A percentile compares a stretch with the other conserved stretches of the same genome.
phyloP scores from a whole-genome alignment of 2,797 vertebrate genomes.

The Rhynchonycteris naso region DNA sequence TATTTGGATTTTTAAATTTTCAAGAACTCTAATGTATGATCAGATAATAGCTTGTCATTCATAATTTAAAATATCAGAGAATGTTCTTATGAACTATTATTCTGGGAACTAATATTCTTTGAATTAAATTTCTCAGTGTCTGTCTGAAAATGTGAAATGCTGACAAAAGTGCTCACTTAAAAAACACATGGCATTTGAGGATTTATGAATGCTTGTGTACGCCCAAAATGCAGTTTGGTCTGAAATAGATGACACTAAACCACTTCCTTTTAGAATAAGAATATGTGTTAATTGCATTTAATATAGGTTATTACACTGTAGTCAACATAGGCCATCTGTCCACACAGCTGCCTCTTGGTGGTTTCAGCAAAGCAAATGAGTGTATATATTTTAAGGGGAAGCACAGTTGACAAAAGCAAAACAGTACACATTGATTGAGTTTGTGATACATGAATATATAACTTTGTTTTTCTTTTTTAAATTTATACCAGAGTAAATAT shows the following conservation, averaged over 20 bases:
- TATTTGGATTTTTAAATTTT: not conserved
- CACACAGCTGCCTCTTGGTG: conserved; percentile 69
- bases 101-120: not conserved
- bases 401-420: conserved; percentile 42
- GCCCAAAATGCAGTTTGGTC: conserved; percentile 71
- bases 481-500: not conserved
- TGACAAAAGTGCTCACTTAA: conserved; percentile 68
- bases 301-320: conserved; percentile 78
- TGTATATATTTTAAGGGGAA: conserved; percentile 65
- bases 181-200: conserved; percentile 53
- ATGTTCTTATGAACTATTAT: not conserved
- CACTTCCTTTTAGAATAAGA: conserved; percentile 73
- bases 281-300: conserved; percentile 82
- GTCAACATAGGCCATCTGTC: conserved; percentile 79
- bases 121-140: not conserved
- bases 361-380: conserved; percentile 53
- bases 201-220: conserved; percentile 68
- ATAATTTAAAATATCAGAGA: not conserved
- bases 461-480: too few species aligned
- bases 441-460: not conserved
- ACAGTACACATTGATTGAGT: not conserved
- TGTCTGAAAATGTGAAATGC: not conserved
- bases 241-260: conserved; percentile 76
- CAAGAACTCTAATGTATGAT: not conserved
- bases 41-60: not conserved